phyloP scores from a whole-genome alignment of 2,888 invertebrate genomes.

The Tachina lurida region DNA sequence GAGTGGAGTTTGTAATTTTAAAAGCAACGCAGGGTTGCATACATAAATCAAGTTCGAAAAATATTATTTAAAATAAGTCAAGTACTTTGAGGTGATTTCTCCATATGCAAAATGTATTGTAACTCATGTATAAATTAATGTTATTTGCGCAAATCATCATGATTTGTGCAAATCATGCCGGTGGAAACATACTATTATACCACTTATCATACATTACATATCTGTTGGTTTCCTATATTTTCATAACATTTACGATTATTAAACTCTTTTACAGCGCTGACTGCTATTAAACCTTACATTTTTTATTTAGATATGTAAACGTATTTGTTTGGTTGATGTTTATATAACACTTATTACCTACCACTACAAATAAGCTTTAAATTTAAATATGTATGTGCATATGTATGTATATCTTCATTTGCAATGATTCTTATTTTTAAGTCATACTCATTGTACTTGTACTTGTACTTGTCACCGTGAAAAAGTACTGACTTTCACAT shows the following conservation, averaged over 20 bases:
- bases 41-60: too few species aligned
- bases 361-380: neutral
- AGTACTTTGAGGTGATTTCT: too few species aligned
- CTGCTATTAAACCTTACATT: neutral
- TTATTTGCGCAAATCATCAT: too few species aligned
- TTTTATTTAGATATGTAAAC: slow-evolving; percentile 22
- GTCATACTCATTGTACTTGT: slow-evolving; percentile 15
- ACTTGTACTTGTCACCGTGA: slow-evolving; percentile 18
- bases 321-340: slow-evolving; percentile 29
- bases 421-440: slow-evolving; percentile 26
- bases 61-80: too few species aligned
- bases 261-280: slow-evolving; percentile 12
- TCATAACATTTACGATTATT: neutral
- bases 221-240: neutral
- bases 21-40: too few species aligned
- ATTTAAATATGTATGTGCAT: too few species aligned
- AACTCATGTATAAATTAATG: too few species aligned
- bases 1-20: too few species aligned
- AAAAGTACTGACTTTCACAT: slow-evolving; percentile 52
- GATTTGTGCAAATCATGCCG: too few species aligned
- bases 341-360: slow-evolving; percentile 19
- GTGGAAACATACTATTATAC: too few species aligned
- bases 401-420: neutral
- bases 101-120: too few species aligned
- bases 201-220: too few species aligned